phyloP scores from a whole-genome alignment of 2,113 vertebrate species.

The Hippocampus abdominalis region DNA sequence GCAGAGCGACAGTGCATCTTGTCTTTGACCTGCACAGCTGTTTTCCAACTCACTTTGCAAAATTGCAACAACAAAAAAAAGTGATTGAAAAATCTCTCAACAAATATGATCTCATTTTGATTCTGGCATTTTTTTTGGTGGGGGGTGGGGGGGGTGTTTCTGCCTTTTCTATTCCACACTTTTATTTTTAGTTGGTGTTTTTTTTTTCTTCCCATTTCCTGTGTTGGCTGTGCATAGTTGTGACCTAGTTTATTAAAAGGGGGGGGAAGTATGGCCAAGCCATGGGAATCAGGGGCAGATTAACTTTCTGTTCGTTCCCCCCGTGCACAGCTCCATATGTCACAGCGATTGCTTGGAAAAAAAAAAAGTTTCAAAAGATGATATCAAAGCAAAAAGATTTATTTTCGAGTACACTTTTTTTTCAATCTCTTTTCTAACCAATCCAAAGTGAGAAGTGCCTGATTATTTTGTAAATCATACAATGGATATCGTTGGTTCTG shows the following conservation, averaged over 20 bases:
- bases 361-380: conserved; percentile 33
- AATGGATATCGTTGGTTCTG: neutral
- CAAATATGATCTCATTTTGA: conserved; percentile 56
- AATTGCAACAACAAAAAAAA: conserved; percentile 19
- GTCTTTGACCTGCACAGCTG: conserved; percentile 48
- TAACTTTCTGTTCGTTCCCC: conserved; percentile 55
- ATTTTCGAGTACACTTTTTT: conserved; percentile 3
- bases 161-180: conserved; percentile 30
- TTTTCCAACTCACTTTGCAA: conserved; percentile 41
- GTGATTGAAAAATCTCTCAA: conserved; percentile 46
- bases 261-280: conserved; percentile 44
- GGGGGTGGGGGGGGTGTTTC: conserved; percentile 26
- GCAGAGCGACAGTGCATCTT: conserved; percentile 46
- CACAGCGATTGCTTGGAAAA: conserved; percentile 19
- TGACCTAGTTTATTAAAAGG: conserved; percentile 69
- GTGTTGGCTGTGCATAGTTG: conserved; percentile 59
- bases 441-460: conserved; percentile 4
- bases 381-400: neutral
- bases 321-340: conserved; percentile 52
- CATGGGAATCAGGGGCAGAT: conserved; percentile 60
- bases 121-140: conserved; percentile 46
- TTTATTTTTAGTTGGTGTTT: conserved; percentile 55
- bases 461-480: neutral
- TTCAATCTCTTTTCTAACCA: conserved; percentile 27
- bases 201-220: conserved; percentile 38